A percentile compares a stretch with the other conserved stretches of the same genome.
These are phyloP conservation scores for Emydura subglobosa DNA, from an alignment of 2,113 vertebrate genomes.

Conservation along the genomic window DNA sequence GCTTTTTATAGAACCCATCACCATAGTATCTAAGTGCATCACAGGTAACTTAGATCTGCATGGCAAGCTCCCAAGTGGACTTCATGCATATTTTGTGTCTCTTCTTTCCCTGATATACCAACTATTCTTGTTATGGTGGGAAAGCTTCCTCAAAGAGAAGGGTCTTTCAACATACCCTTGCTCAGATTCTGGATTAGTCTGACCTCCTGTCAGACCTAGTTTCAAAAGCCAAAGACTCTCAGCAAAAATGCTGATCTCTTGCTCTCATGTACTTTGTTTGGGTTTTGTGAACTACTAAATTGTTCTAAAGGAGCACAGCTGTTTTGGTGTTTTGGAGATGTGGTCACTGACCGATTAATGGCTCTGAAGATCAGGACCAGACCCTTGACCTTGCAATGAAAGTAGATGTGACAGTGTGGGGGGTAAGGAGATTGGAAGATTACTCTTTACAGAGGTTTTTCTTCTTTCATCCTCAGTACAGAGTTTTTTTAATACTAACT, in stretches of 20 bases:
- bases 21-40: neutral
- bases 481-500: neutral
- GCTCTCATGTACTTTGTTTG: neutral
- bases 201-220: neutral
- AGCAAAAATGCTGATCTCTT: neutral
- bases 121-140: neutral
- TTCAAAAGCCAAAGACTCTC: constrained; percentile 16
- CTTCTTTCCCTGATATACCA: neutral
- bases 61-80: neutral
- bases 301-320: constrained; percentile 15
- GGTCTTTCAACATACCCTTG: neutral
- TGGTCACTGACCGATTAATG: constrained; percentile 5
- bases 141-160: constrained; percentile 4
- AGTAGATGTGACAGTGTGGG: neutral
- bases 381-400: neutral
- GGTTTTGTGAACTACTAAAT: neutral
- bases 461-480: neutral
- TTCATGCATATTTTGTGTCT: neutral
- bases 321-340: constrained; percentile 49
- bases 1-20: neutral
- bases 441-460: neutral
- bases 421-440: neutral
- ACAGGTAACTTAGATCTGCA: neutral
- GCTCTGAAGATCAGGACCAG: neutral
- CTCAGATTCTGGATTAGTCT: neutral